Evolutionary conservation across 35 echinoderm and acorn worm species (phyloP).

Genomic region (Ophiothrix spiculata): DNA sequence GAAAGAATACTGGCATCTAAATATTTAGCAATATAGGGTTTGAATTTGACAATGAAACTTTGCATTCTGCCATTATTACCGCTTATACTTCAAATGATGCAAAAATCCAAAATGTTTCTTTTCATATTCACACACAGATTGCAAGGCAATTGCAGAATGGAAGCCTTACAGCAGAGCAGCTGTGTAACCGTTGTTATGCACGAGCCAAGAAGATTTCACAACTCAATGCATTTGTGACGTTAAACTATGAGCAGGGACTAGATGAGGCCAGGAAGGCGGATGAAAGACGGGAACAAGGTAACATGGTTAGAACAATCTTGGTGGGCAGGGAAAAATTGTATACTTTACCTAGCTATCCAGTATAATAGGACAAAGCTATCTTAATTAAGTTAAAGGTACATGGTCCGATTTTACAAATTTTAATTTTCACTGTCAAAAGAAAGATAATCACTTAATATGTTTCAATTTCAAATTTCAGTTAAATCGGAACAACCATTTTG

Average conservation of each 20-base stretch:
- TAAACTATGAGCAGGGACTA: slow-evolving; percentile 40
- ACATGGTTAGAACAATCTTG: background rate
- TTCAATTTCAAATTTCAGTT: no score
- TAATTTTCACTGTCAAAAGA: no score
- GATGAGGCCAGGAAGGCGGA: slow-evolving; percentile 38
- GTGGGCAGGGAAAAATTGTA: background rate
- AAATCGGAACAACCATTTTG: no score
- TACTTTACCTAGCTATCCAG: background rate
- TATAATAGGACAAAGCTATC: background rate
- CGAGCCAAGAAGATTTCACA: slow-evolving; percentile 29
- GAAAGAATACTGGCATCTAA: no score
- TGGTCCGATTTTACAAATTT: no score
- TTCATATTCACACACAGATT: slow-evolving; percentile 29
- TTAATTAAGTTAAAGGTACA: no score
- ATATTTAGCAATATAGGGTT: no score
- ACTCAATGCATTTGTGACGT: slow-evolving; percentile 71
- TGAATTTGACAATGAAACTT: no score
- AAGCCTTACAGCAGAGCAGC: slow-evolving; percentile 27
- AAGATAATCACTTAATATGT: no score
- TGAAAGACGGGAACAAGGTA: slow-evolving; percentile 43
- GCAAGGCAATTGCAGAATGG: slow-evolving; percentile 41
- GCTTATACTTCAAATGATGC: no score
- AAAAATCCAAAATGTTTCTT: no score
- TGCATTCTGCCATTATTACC: no score
- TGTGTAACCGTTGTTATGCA: slow-evolving; percentile 38